phyloP scores from a whole-genome alignment of 2,113 vertebrate genomes.

The Urocolius indicus region DNA sequence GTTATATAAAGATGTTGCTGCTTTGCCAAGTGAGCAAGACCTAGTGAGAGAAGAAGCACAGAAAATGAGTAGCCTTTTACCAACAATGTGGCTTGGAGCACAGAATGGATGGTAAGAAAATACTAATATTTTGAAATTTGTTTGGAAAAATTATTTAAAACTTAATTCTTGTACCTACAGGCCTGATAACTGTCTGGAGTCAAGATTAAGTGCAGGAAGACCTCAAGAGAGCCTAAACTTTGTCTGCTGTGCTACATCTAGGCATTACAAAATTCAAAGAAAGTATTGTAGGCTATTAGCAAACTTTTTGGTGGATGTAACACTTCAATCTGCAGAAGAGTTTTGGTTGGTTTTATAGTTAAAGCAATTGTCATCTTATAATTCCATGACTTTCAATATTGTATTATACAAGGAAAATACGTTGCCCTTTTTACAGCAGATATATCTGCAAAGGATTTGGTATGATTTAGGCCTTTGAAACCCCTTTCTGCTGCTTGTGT shows the following conservation, averaged over 20 bases:
- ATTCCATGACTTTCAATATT: not conserved
- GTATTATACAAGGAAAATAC: not conserved
- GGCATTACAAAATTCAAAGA: not conserved
- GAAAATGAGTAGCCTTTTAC: conserved; percentile 97
- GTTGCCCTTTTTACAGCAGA: not conserved
- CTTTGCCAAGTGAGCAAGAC: conserved; percentile 89
- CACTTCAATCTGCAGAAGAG: not conserved
- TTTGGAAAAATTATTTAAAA: not conserved
- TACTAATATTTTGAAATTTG: not conserved
- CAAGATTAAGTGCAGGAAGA: not conserved
- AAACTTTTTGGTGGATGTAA: not conserved
- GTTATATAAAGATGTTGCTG: conserved; percentile 86
- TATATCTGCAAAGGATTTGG: not conserved
- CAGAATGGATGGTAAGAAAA: conserved; percentile 93
- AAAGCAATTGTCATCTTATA: not conserved
- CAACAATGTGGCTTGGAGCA: conserved; percentile 98
- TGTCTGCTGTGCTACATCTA: not conserved
- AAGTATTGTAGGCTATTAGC: not conserved
- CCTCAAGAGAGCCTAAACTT: not conserved
- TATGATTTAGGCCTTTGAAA: not conserved
- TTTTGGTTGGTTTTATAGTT: not conserved
- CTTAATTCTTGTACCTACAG: not conserved
- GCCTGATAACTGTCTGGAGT: not conserved
- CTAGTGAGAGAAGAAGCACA: conserved; percentile 94
- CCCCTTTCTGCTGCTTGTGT: not conserved